Base-by-base conservation (phyloP, 2,113 vertebrate species). In the Microcebus tavaratra region DNA sequence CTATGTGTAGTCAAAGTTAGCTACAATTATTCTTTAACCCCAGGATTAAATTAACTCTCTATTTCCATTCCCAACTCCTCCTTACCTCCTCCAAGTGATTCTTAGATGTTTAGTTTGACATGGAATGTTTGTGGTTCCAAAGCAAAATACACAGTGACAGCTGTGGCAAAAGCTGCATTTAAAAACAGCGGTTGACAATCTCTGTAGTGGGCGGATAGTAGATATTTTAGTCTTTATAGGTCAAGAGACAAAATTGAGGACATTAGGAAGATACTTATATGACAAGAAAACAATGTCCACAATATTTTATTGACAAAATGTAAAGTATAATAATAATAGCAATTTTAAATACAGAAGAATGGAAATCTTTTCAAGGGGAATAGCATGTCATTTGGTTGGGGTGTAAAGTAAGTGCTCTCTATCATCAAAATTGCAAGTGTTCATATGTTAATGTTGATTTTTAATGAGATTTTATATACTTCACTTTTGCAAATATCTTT, bases 331-430 rank as follows among this genome's bases (percentile, higher is more conserved):
- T 68, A 63, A 55, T 63, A 91, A 73, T 36, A 79, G 17, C 11
- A n/a, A 82, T 75, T 75, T 75, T 88, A 96, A 96, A 78, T 94
- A 42, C 17, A 67, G 45, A 95, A 27, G 31, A 95, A 96, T 63
- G 25, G 21, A 83, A 48, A n/a, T 90, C 5, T 78, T 78, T 82
- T 73, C 2, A n/a, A 3, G 39, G 1, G 18, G 11, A 18, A 50
- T 45, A 91, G 57, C 57, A 15, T 80, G 80, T 87, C 39, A 84
- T 23, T 70, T 63, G 73, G 53, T 65, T 70, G 68, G 48, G 13
- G 13, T 92, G 72, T 45, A 70, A 90, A 90, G 55, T 57, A 80
- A 85, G 27, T 75, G 31, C 93, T 88, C 25, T 91, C 61, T 93
- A 3, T 91, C 90, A 86, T 67, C 50, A 86, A 57, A 91, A 91